Conservation (phyloP, 1,140 invertebrate species). For the Telenomus remus region DNA sequence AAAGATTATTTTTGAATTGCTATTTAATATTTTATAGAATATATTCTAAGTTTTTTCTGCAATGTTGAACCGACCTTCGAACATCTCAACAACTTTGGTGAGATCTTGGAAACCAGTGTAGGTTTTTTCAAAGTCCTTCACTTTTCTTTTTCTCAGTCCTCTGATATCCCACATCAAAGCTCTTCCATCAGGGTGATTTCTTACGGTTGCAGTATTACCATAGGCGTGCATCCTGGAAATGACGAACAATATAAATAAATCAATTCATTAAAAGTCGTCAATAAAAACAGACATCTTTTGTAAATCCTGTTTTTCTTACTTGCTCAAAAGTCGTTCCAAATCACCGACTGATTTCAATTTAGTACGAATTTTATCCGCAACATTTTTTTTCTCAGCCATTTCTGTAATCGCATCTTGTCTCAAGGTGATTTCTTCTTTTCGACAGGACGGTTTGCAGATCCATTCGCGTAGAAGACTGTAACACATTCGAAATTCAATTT, state of each 20-base stretch:
- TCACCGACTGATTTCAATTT: constrained; percentile 91
- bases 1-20: not conserved
- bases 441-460: constrained; percentile 94
- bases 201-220: constrained; percentile 83
- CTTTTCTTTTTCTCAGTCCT: constrained; percentile 93
- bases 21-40: constrained; percentile 3
- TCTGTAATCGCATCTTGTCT: constrained; percentile 91
- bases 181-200: constrained; percentile 91
- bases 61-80: constrained; percentile 7
- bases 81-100: constrained; percentile 68
- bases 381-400: constrained; percentile 80
- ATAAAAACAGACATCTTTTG: not conserved
- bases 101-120: constrained; percentile 87
- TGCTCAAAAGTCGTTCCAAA: constrained; percentile 92
- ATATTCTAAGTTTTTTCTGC: too few species aligned
- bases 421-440: constrained; percentile 82
- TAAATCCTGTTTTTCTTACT: constrained; percentile 76
- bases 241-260: constrained; percentile 16
- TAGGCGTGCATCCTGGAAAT: constrained; percentile 88
- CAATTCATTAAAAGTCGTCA: not conserved
- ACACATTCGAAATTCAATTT: constrained; percentile 9
- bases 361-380: constrained; percentile 79
- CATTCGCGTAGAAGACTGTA: constrained; percentile 88
- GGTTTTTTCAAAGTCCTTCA: constrained; percentile 87
- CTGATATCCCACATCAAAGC: constrained; percentile 95